Evolutionary conservation across 1,140 invertebrate genomes (phyloP).

Genomic region (Bombus balteatus): DNA sequence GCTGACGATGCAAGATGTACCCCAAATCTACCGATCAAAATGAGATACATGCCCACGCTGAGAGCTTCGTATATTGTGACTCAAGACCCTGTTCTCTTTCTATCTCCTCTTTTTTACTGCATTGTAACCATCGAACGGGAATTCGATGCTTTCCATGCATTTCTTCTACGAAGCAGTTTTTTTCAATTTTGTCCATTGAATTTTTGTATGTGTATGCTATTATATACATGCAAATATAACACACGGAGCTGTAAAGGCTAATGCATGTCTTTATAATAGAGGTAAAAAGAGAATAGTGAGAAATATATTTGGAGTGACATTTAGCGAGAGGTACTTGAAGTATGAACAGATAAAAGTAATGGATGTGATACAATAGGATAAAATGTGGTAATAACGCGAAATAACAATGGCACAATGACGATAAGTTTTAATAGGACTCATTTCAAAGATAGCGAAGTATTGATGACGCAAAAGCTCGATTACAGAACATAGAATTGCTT

Average conservation of each 20-base stretch:
- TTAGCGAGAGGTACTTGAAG: neutral
- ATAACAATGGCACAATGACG: neutral
- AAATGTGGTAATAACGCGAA: neutral
- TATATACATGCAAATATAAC: neutral
- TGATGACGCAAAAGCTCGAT: neutral
- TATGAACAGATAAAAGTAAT: neutral
- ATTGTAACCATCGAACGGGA: slow-evolving; percentile 11
- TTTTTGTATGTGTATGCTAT: neutral
- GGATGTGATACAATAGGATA: neutral
- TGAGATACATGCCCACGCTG: neutral
- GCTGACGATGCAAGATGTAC: slow-evolving; percentile 65
- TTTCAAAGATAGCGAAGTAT: neutral
- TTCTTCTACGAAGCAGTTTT: neutral
- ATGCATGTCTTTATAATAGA: neutral
- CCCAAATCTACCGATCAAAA: slow-evolving; percentile 38
- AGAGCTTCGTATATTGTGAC: neutral
- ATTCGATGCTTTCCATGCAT: neutral
- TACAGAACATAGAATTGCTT: neutral
- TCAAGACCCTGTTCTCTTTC: neutral
- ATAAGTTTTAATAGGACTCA: neutral
- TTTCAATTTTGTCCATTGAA: neutral
- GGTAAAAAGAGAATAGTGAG: neutral
- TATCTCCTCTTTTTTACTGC: neutral
- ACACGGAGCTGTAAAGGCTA: neutral
- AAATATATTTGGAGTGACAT: neutral